Percentiles rank a stretch among this genome's conserved stretches.
Evolutionary conservation across 2,113 vertebrate genomes (phyloP).

Genomic region (Numenius arquata): DNA sequence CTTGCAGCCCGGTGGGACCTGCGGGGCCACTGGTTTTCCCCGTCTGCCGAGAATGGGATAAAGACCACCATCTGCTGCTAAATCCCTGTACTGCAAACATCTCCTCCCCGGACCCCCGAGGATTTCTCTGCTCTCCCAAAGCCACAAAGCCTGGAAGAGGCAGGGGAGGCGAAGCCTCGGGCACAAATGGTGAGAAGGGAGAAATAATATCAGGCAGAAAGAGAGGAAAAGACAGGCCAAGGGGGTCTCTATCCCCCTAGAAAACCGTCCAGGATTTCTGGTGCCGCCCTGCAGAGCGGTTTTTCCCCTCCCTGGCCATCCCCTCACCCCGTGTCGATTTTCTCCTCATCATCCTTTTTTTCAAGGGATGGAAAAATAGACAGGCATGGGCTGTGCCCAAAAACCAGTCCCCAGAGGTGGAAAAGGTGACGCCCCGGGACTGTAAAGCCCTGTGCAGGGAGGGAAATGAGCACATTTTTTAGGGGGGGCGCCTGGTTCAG

Average conservation of each 20-base stretch:
- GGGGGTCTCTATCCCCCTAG: neutral
- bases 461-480: too few relatives aligned
- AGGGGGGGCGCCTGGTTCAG: rapidly evolving
- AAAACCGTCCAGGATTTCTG: neutral
- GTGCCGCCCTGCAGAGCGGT: rapidly evolving
- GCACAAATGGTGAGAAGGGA: neutral
- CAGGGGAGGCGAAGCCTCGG: rapidly evolving
- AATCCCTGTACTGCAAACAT: neutral
- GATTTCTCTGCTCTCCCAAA: neutral
- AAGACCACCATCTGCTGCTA: conserved; percentile 29
- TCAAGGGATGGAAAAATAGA: neutral
- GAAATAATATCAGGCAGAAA: neutral
- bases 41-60: rapidly evolving
- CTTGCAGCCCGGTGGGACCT: neutral
- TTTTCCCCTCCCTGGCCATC: neutral
- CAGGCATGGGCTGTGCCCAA: rapidly evolving
- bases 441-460: rapidly evolving
- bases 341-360: neutral
- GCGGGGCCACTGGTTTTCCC: neutral
- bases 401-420: neutral
- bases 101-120: neutral
- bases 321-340: neutral
- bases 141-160: rapidly evolving
- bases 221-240: neutral
- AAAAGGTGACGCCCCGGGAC: neutral